phyloP scores from a whole-genome alignment of 2,113 vertebrate species.

The Mormyrus lacerda region DNA sequence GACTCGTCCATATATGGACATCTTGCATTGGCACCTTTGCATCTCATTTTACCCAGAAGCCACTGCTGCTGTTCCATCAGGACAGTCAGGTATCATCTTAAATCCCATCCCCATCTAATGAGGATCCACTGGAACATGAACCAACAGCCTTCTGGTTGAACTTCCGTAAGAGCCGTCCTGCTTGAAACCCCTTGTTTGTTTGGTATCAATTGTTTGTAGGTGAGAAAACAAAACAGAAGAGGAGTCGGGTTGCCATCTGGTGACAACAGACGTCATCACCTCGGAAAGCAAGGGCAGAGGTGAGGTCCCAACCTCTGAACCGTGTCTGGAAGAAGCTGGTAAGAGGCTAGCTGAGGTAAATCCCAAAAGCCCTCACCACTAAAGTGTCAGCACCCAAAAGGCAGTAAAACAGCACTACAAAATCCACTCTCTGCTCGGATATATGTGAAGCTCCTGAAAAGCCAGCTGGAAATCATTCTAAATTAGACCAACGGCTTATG shows the following conservation, averaged over 20 bases:
- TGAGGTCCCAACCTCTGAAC: neutral
- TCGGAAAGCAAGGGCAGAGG: neutral
- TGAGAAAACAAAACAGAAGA: neutral
- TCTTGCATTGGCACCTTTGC: neutral
- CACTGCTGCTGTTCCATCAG: neutral
- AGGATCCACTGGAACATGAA: neutral
- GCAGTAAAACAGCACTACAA: neutral
- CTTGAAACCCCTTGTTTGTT: neutral
- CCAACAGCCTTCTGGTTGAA: neutral
- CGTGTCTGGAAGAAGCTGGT: neutral
- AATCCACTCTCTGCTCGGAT: neutral
- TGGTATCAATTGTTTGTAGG: neutral
- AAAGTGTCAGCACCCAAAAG: neutral
- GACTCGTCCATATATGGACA: neutral
- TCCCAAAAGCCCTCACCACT: neutral
- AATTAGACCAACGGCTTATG: neutral
- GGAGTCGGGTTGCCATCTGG: neutral
- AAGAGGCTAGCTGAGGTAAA: neutral
- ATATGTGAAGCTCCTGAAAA: neutral
- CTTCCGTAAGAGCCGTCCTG: neutral
- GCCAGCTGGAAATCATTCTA: constrained; percentile 7
- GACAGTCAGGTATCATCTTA: neutral
- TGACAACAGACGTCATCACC: neutral
- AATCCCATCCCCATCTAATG: too few relatives aligned
- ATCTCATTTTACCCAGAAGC: neutral